Base-by-base conservation (phyloP, 2,888 invertebrate genomes). In the Epirrhoe alternata region DNA sequence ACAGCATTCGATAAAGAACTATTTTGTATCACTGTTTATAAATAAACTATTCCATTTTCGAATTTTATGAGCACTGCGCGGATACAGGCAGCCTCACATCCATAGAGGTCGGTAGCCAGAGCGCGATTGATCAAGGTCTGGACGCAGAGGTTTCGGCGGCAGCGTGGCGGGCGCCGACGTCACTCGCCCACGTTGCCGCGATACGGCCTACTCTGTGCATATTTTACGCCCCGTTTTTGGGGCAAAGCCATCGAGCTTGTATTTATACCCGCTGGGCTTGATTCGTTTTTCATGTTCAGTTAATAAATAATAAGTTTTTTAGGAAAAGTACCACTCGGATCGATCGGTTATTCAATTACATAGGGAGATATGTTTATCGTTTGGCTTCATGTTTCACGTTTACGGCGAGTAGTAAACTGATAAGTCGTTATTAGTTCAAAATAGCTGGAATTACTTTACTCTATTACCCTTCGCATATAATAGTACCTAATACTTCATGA, bases 101-200 rank as follows among this genome's bases (percentile, higher is more conserved):
- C 75, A 71, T 72, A 71, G 73, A 73, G 74, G 76, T 70, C 72
- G 73, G 74, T 75, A 76, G 74, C 72, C 77, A 77, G 75, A 76
- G 78, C 77, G 79, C 85, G 84, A 82, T 79, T 84, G 87, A 86
- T 86, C 82, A 84, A 82, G 83, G 85, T 79, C 80, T 81, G 85
- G 77, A 80, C 73, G 75, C 73, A 76, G 78, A 75, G 75, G 82
- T 81, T 82, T 82, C 79, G 87, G 86, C 87, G 87, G 86, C 87
- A 85, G 83, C 70, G 79, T 83, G 88, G 82, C 87, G 87, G 87
- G 85, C 86, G 85, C 84, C 82, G 90, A 90, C 91, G 90, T 90
- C 91, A 90, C 70, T 60, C 71, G 74, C 79, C 78, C 75, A 75
- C 69, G 74, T 71, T 68, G 70, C 77, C 77, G 77, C 80, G 78